Conservation (phyloP, 2,113 vertebrate species). For the Engraulis encrasicolus region DNA sequence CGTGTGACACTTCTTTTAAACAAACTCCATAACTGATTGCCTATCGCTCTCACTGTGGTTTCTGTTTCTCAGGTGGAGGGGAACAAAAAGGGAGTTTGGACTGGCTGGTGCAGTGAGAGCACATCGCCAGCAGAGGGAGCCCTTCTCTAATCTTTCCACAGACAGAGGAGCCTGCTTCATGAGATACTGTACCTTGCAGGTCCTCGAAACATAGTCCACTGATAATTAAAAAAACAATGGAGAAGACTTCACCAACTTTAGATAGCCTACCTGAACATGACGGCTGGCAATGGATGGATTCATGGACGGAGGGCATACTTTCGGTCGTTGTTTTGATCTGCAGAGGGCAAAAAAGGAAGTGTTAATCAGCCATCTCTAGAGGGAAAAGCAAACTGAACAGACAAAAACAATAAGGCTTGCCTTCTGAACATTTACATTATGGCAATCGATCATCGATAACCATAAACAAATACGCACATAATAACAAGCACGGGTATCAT, state of each 20-base stretch:
- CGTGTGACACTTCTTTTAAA: background rate
- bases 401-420: background rate
- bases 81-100: background rate
- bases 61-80: slow-evolving; percentile 32
- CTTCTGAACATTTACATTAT: background rate
- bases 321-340: background rate
- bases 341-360: background rate
- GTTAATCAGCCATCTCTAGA: background rate
- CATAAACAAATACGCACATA: background rate
- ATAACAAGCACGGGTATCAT: background rate
- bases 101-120: slow-evolving; percentile 3
- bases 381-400: background rate
- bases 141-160: slow-evolving; percentile 25
- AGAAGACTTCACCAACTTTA: background rate
- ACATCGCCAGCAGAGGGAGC: slow-evolving; percentile 42
- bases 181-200: background rate
- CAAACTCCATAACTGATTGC: background rate
- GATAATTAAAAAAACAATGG: background rate
- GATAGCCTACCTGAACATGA: background rate
- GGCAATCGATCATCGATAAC: background rate
- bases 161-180: background rate
- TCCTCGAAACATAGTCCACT: background rate
- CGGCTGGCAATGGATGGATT: background rate
- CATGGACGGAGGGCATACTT: background rate
- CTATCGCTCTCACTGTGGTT: background rate